Percentiles rank a stretch among this genome's conserved stretches.
Conservation (phyloP, 1,140 invertebrate genomes). For the Daktulosphaira vitifoliae region DNA sequence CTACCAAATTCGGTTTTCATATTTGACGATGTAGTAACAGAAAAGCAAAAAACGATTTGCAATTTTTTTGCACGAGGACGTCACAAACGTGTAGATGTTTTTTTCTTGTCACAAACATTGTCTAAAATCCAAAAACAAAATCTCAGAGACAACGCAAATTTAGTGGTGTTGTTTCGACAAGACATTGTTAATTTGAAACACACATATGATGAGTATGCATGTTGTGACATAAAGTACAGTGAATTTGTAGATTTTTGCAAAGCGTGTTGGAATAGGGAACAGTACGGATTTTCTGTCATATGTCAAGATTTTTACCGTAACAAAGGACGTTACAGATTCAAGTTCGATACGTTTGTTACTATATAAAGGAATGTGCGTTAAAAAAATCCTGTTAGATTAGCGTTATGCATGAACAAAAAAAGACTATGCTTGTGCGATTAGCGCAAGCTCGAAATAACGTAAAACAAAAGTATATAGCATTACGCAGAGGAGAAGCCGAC, state of each 20-base stretch:
- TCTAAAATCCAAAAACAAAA: conserved; percentile 44
- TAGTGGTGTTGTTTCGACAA: conserved; percentile 44
- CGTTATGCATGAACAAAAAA: too few relatives aligned
- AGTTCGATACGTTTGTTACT: conserved; percentile 8
- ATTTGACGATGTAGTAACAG: conserved; percentile 43
- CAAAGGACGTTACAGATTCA: conserved; percentile 18
- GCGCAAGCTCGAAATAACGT: background rate
- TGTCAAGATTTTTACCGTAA: conserved; percentile 35
- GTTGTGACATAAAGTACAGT: conserved; percentile 40
- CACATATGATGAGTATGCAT: conserved; percentile 44
- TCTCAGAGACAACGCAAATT: conserved; percentile 44
- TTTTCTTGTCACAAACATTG: conserved; percentile 44
- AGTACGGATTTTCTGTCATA: conserved; percentile 40
- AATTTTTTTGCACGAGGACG: conserved; percentile 43
- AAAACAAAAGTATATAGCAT: background rate
- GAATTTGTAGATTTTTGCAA: conserved; percentile 36
- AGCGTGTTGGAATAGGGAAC: conserved; percentile 36
- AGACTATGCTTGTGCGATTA: too few relatives aligned
- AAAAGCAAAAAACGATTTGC: conserved; percentile 42
- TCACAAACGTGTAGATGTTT: conserved; percentile 42
- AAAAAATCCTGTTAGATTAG: too few relatives aligned
- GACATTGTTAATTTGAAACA: conserved; percentile 45
- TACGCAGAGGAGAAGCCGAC: background rate
- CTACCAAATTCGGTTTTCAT: conserved; percentile 42
- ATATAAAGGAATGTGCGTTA: background rate